Percentiles rank a stretch among this genome's conserved stretches.
Conservation (phyloP, 2,113 vertebrate species). For the Scytalopus superciliaris region DNA sequence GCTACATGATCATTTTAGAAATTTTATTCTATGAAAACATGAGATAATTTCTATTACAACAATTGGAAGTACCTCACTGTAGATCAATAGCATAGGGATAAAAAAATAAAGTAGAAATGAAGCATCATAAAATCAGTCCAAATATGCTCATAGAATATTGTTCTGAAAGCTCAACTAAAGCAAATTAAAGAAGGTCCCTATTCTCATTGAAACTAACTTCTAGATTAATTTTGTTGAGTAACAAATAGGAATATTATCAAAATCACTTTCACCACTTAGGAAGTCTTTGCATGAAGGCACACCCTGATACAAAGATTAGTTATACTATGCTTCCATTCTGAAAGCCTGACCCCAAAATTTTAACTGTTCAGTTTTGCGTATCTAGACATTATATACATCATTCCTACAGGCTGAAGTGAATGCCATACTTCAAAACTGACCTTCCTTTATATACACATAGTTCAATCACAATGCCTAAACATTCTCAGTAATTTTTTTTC, state of each 20-base stretch:
- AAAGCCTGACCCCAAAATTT: neutral
- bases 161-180: neutral
- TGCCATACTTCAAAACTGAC: neutral
- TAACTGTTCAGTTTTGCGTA: neutral
- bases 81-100: neutral
- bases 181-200: neutral
- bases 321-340: neutral
- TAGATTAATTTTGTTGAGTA: neutral
- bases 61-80: neutral
- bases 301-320: neutral
- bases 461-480: neutral
- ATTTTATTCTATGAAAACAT: neutral
- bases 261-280: neutral
- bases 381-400: neutral
- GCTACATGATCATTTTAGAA: neutral
- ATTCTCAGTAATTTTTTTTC: neutral
- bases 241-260: neutral
- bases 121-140: neutral
- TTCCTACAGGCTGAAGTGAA: neutral
- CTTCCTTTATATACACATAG: neutral
- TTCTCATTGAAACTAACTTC: neutral
- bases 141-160: neutral
- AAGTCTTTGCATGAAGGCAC: neutral
- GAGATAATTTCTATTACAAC: neutral
- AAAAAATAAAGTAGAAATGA: neutral